A percentile compares a stretch with the other conserved stretches of the same genome.
Evolutionary conservation across 2,888 invertebrate genomes (phyloP).

Genomic region (Piscicola geometra): DNA sequence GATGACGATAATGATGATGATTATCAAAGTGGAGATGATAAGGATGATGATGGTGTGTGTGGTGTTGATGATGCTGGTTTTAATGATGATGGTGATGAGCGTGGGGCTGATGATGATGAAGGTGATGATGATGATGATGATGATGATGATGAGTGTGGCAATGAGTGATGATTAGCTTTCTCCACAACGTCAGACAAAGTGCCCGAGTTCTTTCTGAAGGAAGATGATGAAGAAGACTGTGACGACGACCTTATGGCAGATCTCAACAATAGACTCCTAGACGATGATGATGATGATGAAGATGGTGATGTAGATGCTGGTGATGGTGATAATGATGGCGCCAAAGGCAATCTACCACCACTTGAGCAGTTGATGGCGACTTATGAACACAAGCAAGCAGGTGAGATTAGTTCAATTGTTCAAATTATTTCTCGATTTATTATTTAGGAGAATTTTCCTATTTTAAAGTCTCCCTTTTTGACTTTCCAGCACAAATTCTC

Average conservation of each 20-base stretch:
- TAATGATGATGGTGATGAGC: too few relatives aligned
- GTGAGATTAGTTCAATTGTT: too few relatives aligned
- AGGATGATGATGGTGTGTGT: too few relatives aligned
- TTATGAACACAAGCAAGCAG: background rate
- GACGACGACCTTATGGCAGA: constrained; percentile 41
- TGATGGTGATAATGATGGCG: background rate
- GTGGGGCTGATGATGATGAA: too few relatives aligned
- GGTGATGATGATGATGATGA: too few relatives aligned
- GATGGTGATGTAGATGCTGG: background rate
- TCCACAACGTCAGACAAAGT: constrained; percentile 40
- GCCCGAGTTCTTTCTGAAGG: constrained; percentile 40
- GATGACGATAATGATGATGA: background rate
- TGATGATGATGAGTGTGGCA: too few relatives aligned
- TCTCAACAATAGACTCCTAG: constrained; percentile 27
- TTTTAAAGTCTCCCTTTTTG: too few relatives aligned
- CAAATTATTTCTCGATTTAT: too few relatives aligned
- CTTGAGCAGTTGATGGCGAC: constrained; percentile 17
- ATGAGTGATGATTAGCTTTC: too few relatives aligned
- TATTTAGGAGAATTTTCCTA: too few relatives aligned
- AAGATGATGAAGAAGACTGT: constrained; percentile 46
- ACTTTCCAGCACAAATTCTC: too few relatives aligned
- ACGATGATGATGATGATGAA: background rate
- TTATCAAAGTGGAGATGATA: background rate
- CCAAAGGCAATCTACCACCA: background rate
- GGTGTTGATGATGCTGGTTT: too few relatives aligned